These are phyloP conservation scores for Chelonoidis abingdonii DNA, from an alignment of 2,113 vertebrate genomes.

Conservation along the genomic window DNA sequence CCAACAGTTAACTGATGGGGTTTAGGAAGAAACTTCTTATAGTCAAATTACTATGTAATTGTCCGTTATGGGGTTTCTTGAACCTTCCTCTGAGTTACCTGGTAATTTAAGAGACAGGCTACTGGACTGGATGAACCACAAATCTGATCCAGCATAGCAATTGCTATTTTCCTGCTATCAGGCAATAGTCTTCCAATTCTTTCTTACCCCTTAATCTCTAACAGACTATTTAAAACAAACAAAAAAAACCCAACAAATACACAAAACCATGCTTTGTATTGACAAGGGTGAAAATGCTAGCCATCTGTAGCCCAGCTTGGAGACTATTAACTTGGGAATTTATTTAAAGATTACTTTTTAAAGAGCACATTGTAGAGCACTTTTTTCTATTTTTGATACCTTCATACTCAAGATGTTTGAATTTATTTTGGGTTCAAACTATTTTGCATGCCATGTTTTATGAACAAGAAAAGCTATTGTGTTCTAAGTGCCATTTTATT, in stretches of 20 bases:
- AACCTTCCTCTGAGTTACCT: background rate
- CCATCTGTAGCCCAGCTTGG: background rate
- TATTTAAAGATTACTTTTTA: background rate
- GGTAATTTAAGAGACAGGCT: fast-evolving
- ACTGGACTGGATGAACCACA: background rate
- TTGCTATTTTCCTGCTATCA: background rate
- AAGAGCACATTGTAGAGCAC: background rate
- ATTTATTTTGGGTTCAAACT: background rate
- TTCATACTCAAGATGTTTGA: background rate
- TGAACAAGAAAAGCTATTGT: background rate
- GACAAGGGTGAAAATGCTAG: background rate
- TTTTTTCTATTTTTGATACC: background rate
- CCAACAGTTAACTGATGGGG: background rate
- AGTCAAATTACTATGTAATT: background rate
- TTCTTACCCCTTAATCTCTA: background rate
- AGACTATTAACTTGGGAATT: background rate
- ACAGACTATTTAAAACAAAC: background rate
- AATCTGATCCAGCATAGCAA: background rate
- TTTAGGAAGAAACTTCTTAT: background rate
- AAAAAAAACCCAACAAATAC: background rate
- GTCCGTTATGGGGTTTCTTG: background rate
- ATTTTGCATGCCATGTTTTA: background rate
- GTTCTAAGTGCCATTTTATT: background rate
- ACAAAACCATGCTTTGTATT: background rate
- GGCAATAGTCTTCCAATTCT: background rate